Percentiles rank a stretch among this genome's conserved stretches.
These are phyloP conservation scores for Chaetoderma sp. DNA, from an alignment of 2,888 invertebrate genomes.

Conservation along the genomic window DNA sequence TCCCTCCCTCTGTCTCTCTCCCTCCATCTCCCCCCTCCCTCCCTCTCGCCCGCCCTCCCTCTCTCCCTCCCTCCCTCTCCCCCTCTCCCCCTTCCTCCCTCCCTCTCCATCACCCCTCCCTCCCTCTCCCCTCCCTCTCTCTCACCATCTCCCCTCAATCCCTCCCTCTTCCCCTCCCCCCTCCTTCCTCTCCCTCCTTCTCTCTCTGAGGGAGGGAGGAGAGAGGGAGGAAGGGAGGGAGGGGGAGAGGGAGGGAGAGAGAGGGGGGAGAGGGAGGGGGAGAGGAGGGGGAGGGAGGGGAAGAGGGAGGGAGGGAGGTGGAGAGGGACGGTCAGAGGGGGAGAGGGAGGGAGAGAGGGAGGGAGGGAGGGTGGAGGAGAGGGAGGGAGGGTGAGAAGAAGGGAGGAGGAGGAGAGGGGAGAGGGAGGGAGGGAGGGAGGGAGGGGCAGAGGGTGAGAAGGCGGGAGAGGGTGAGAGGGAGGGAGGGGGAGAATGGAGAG, in stretches of 20 bases:
- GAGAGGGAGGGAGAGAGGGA: constrained; percentile 64
- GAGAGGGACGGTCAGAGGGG: constrained; percentile 9
- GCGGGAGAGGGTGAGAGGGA: too few species aligned
- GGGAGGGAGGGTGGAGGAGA: constrained; percentile 63
- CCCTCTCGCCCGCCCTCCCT: background rate
- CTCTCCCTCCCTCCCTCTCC: background rate
- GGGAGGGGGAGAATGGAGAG: too few species aligned
- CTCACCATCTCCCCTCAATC: background rate
- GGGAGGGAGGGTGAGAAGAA: constrained; percentile 25
- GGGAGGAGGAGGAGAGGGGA: too few species aligned
- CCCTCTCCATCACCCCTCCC: background rate
- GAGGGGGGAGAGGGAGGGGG: constrained; percentile 25
- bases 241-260: constrained; percentile 14
- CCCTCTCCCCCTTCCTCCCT: background rate
- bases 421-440: too few species aligned
- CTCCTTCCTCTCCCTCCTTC: constrained; percentile 4
- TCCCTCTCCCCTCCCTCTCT: background rate
- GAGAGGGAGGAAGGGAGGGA: background rate
- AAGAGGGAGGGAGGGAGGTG: constrained; percentile 23
- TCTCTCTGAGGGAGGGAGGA: constrained; percentile 3
- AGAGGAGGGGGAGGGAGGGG: constrained; percentile 14
- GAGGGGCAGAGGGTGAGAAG: too few species aligned
- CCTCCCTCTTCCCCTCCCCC: background rate
- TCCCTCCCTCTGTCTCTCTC: background rate
- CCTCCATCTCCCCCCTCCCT: background rate